Conservation (phyloP, 2,888 invertebrate species). For the Acleris sparsana region DNA sequence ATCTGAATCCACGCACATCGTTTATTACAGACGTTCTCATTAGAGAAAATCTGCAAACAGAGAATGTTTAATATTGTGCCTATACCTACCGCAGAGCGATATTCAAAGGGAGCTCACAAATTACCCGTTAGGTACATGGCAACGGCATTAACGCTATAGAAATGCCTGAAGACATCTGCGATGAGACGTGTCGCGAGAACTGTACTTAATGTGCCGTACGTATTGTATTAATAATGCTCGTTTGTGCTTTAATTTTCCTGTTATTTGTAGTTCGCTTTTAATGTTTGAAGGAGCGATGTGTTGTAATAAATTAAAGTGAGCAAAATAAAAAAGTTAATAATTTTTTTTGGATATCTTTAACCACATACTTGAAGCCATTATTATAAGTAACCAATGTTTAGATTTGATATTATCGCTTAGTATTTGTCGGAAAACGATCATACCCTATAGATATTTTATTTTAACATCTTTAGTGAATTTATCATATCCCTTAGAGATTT, state of each 20-base stretch:
- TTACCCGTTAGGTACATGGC: slow-evolving; percentile 22
- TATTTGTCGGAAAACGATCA: too few relatives aligned
- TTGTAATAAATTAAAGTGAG: too few relatives aligned
- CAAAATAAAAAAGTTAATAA: too few relatives aligned
- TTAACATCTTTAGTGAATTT: too few relatives aligned
- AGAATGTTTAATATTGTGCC: slow-evolving; percentile 8
- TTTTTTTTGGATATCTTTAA: neutral
- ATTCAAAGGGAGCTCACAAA: slow-evolving; percentile 31
- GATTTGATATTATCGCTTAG: too few relatives aligned
- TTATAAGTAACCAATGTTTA: neutral
- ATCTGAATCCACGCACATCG: neutral
- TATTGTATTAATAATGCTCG: neutral
- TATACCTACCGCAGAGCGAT: slow-evolving; percentile 8
- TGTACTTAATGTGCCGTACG: slow-evolving; percentile 12
- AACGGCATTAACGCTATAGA: slow-evolving; percentile 28
- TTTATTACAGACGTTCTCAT: slow-evolving; percentile 1
- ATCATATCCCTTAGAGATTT: too few relatives aligned
- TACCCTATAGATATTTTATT: too few relatives aligned
- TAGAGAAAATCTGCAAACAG: slow-evolving; percentile 4
- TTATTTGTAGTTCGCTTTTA: neutral
- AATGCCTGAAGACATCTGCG: slow-evolving; percentile 12
- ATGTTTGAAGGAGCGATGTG: neutral
- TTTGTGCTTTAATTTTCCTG: neutral
- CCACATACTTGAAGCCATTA: neutral
- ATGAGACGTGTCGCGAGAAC: slow-evolving; percentile 12